Evolutionary conservation across 2,797 vertebrate genomes (phyloP).

Genomic region (Enteromius fasciolatus): DNA sequence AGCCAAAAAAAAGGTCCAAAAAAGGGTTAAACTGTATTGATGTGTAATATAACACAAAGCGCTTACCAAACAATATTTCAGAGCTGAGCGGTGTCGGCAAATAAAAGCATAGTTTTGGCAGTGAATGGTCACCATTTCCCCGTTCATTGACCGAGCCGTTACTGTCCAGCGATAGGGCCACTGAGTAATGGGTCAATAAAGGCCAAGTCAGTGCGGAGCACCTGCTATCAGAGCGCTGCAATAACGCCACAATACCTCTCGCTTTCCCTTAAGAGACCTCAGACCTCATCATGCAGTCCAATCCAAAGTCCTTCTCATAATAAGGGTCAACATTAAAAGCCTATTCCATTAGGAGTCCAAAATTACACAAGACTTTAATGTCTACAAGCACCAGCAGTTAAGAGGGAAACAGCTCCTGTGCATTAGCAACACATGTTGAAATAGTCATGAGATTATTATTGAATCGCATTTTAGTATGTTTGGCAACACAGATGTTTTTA

Average conservation of each 20-base stretch:
- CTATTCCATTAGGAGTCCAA: constrained; percentile 35
- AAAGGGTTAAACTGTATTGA: neutral
- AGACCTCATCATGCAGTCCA: constrained; percentile 15
- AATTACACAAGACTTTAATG: constrained; percentile 35
- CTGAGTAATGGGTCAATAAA: constrained; percentile 63
- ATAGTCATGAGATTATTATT: constrained; percentile 49
- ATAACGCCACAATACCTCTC: constrained; percentile 49
- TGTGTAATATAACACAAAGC: constrained; percentile 2
- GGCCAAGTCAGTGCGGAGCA: constrained; percentile 29
- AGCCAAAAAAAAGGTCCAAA: neutral
- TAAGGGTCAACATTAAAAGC: constrained; percentile 57
- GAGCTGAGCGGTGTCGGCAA: constrained; percentile 27
- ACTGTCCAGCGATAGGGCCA: constrained; percentile 54
- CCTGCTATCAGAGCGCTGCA: constrained; percentile 44
- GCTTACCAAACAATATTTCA: constrained; percentile 32
- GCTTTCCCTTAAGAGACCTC: constrained; percentile 50
- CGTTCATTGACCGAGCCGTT: constrained; percentile 54
- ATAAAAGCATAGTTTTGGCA: constrained; percentile 38
- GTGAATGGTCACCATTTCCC: constrained; percentile 47
- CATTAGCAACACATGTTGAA: constrained; percentile 35
- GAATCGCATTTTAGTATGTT: constrained; percentile 20
- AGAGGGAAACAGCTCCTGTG: constrained; percentile 8
- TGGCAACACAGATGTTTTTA: constrained; percentile 37
- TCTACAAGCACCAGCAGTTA: constrained; percentile 43
- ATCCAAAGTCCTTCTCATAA: constrained; percentile 52